Percentiles rank a stretch among this genome's conserved stretches.
phyloP scores from a whole-genome alignment of 2,888 invertebrate genomes.

The Epiblema foenella region DNA sequence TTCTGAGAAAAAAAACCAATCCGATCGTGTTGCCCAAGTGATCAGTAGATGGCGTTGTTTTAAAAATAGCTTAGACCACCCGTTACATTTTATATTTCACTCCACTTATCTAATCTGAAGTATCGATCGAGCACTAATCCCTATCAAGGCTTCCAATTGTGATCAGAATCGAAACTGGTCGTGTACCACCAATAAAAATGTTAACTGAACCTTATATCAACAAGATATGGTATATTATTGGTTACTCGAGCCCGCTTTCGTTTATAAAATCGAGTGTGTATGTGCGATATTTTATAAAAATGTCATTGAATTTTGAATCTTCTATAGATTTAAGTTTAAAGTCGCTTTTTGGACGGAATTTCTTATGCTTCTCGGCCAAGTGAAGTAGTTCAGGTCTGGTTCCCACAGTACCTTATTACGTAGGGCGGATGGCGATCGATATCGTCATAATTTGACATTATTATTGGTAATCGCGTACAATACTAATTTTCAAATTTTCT shows the following conservation, averaged over 20 bases:
- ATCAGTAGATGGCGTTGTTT: background rate
- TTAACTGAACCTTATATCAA: background rate
- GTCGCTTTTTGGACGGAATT: too few relatives aligned
- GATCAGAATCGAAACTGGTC: slow-evolving; percentile 13
- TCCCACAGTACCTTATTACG: slow-evolving; percentile 31
- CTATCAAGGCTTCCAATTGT: slow-evolving; percentile 17
- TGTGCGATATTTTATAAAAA: background rate
- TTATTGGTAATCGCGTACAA: too few relatives aligned
- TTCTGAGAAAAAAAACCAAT: too few relatives aligned
- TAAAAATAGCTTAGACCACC: slow-evolving; percentile 1
- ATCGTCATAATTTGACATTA: slow-evolving; percentile 18
- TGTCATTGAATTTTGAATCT: background rate
- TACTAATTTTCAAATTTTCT: too few relatives aligned
- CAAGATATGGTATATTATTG: background rate
- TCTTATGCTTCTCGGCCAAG: too few relatives aligned
- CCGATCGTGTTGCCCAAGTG: background rate
- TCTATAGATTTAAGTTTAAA: too few relatives aligned
- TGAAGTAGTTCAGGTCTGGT: background rate
- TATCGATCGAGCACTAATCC: slow-evolving; percentile 18
- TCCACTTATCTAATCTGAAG: slow-evolving; percentile 14
- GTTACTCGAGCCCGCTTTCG: background rate
- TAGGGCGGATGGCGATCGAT: slow-evolving; percentile 27
- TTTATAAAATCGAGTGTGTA: background rate
- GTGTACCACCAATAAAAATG: background rate
- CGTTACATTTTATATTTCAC: slow-evolving; percentile 2